A percentile compares a stretch with the other conserved stretches of the same genome.
Evolutionary conservation across 2,113 vertebrate species (phyloP).

Genomic region (Sebastes fasciatus): DNA sequence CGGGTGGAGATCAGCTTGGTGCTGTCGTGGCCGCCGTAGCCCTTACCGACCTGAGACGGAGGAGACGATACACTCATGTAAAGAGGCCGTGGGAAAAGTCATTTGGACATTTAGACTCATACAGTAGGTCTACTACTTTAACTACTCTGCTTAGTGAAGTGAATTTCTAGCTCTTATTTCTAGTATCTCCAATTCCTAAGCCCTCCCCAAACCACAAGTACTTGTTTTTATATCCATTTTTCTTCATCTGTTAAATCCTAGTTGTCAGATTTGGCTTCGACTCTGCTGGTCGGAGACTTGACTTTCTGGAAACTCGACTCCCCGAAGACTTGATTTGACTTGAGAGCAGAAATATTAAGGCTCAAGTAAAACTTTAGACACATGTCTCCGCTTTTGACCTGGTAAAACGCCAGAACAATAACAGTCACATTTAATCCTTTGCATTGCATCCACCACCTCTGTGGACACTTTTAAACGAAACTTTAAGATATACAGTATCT

Average conservation of each 20-base stretch:
- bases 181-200: background rate
- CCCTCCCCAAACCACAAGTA: background rate
- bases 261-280: too few relatives aligned
- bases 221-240: background rate
- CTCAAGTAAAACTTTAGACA: background rate
- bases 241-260: background rate
- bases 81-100: background rate
- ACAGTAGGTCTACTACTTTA: too few relatives aligned
- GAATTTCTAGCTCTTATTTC: background rate
- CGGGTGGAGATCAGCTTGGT: constrained; percentile 97
- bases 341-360: background rate
- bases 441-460: too few relatives aligned
- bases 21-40: constrained; percentile 91
- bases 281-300: too few relatives aligned
- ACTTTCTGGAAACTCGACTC: background rate
- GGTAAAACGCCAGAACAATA: too few relatives aligned
- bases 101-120: background rate
- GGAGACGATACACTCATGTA: background rate
- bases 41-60: constrained; percentile 87
- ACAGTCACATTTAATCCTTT: too few relatives aligned
- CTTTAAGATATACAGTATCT: too few relatives aligned
- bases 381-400: too few relatives aligned
- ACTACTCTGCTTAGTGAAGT: background rate
- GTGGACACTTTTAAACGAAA: too few relatives aligned
- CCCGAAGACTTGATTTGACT: background rate